Percentiles rank a stretch among this genome's conserved stretches.
phyloP scores from a whole-genome alignment of 2,797 vertebrate species.

The Diplodus puntazzo region DNA sequence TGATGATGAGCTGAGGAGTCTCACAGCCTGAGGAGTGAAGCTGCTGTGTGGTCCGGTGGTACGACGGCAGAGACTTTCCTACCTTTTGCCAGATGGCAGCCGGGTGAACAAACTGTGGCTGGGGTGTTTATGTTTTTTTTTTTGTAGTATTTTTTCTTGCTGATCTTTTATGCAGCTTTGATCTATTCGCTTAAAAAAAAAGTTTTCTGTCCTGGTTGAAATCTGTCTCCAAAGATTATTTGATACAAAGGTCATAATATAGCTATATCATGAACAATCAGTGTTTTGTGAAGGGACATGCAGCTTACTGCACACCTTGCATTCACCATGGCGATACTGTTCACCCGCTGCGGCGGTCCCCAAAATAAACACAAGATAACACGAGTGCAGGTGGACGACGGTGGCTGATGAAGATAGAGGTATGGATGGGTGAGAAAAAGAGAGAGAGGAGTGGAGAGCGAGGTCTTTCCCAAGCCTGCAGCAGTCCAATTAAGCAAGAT shows the following conservation, averaged over 20 bases:
- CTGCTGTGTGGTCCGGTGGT: too few relatives aligned
- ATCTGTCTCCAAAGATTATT: not conserved
- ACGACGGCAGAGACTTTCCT: too few relatives aligned
- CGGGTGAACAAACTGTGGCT: too few relatives aligned
- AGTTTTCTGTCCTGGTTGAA: not conserved
- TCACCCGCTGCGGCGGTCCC: not conserved
- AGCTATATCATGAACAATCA: too few relatives aligned
- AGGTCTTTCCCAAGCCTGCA: conserved; percentile 76
- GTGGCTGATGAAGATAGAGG: conserved; percentile 5
- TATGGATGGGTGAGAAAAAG: conserved; percentile 37
- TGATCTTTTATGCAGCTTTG: too few relatives aligned
- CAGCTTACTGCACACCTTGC: not conserved
- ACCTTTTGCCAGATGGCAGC: too few relatives aligned
- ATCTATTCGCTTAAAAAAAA: not conserved
- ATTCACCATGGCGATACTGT: not conserved
- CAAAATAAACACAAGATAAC: conserved; percentile 4
- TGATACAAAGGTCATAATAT: not conserved
- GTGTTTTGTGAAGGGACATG: not conserved
- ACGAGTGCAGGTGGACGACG: conserved; percentile 29
- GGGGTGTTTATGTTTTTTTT: too few relatives aligned
- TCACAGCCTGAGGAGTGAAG: too few relatives aligned
- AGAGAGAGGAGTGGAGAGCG: conserved; percentile 31
- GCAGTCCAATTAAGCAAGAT: conserved; percentile 81
- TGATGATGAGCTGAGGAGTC: too few relatives aligned
- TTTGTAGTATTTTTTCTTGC: too few relatives aligned